Percentiles rank a stretch among this genome's conserved stretches.
Conservation (phyloP, 2,113 vertebrate species). For the Ciconia stormi region DNA sequence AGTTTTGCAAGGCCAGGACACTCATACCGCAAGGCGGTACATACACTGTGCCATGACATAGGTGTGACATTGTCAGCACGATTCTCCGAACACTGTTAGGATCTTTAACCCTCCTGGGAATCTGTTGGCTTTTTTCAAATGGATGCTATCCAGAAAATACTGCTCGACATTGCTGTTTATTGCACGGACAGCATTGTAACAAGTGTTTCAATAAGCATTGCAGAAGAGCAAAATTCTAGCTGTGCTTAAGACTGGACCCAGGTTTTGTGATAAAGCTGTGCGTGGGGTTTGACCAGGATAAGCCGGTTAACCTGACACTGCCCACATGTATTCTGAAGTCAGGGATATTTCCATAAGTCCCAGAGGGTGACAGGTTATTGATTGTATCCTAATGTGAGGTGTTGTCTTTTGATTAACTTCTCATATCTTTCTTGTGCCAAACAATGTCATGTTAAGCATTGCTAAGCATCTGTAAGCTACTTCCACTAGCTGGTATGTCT, state of each 20-base stretch:
- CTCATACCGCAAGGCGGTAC: rapidly evolving
- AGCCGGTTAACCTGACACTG: background rate
- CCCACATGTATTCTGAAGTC: background rate
- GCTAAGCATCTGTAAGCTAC: background rate
- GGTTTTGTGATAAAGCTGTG: background rate
- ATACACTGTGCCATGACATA: rapidly evolving
- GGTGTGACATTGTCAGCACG: rapidly evolving
- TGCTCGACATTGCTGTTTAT: too few relatives aligned
- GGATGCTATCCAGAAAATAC: background rate
- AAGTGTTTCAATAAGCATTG: background rate
- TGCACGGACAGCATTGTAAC: background rate
- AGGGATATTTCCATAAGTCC: background rate
- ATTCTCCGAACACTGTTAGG: rapidly evolving
- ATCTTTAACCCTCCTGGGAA: background rate
- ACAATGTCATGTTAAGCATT: background rate
- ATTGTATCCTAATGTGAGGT: background rate
- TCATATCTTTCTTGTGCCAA: background rate
- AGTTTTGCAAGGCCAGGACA: rapidly evolving
- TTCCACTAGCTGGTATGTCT: background rate
- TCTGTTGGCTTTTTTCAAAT: background rate
- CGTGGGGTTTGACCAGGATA: background rate
- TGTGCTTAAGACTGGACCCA: background rate
- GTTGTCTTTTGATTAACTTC: background rate
- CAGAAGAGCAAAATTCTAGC: background rate
- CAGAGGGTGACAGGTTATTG: background rate